Evolutionary conservation across 2,113 vertebrate species (phyloP), one percentile per base, ranked within the genome.

Genomic region (Ammodramus savannarum): DNA sequence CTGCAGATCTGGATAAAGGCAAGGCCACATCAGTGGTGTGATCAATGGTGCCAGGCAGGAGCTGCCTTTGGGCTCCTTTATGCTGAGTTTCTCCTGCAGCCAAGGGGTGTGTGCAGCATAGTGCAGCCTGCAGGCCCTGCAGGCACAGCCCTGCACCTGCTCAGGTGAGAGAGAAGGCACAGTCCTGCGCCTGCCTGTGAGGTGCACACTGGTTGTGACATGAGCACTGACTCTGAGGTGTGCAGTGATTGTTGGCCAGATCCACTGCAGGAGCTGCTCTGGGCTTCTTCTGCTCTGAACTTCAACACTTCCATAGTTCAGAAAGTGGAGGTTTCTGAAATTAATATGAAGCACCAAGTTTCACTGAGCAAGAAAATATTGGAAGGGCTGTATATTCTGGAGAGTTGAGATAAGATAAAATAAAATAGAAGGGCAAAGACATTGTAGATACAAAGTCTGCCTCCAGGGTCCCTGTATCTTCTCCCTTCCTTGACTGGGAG

Each of bases 71-170:
- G 36, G 18, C 27, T 68, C 5, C 63, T 61, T 31, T 32, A 8
- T 43, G 13, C 22, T 27, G 22, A 26, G 18, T 13, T 68, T 36
- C 39, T 79, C 39, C 26, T 57, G 54, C 1, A 7, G n/a, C 27
- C 2, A 1, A 67, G 36, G 29, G 5, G 4, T 34, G 51, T 23
- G 4, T 32, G 48, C 34, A 34, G 25, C 57, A 8, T 29, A 27
- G 0, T 0, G 1, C 26, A 74, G 16, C 29, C 62, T 34, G 32
- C 17, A 17, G 34, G 15, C 11, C 58, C 25, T 0, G 0, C 22
- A 22, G 58, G 14, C 20, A 13, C 18, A 23, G 36, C 3, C 38
- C 36, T 36, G 32, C 27, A 31, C 14, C 36, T 32, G 4, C 43
- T 54, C 20, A 20, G 48, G 32, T 21, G 11, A 7, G 43, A 43